These are phyloP conservation scores for Mythimna albipuncta DNA, from an alignment of 2,888 invertebrate species.

Conservation along the genomic window DNA sequence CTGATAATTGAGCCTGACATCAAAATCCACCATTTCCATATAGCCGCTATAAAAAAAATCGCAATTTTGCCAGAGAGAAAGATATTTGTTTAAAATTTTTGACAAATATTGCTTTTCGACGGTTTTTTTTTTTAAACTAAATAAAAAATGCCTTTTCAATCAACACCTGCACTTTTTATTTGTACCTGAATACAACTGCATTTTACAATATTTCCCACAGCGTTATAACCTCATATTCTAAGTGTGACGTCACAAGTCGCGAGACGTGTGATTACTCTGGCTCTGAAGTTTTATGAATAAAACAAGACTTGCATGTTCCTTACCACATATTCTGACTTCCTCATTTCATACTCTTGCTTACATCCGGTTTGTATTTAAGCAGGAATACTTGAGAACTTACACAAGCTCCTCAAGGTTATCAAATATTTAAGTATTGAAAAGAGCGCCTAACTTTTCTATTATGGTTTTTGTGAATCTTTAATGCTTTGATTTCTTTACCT, in stretches of 20 bases:
- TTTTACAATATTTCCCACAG: background rate
- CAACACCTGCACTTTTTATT: background rate
- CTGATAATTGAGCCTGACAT: too few relatives aligned
- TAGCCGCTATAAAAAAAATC: too few relatives aligned
- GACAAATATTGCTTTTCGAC: too few relatives aligned
- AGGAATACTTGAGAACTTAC: background rate
- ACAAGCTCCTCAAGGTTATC: background rate
- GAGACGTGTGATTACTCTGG: background rate
- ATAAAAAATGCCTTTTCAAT: background rate
- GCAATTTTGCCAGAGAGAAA: too few relatives aligned
- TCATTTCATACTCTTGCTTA: background rate
- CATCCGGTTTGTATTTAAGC: background rate
- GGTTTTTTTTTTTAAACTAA: too few relatives aligned
- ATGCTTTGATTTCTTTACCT: too few relatives aligned
- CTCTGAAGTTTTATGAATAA: slow-evolving; percentile 34
- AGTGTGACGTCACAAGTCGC: background rate
- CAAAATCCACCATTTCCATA: too few relatives aligned
- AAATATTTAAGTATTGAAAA: slow-evolving; percentile 1
- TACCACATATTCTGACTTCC: background rate
- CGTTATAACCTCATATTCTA: background rate
- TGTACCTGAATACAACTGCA: background rate
- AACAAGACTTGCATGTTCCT: slow-evolving; percentile 22
- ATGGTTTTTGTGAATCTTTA: too few relatives aligned
- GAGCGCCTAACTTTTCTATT: background rate
- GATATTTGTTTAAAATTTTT: too few relatives aligned